A percentile compares a stretch with the other conserved stretches of the same genome.
Evolutionary conservation across 2,113 vertebrate species (phyloP).

Genomic region (Philantomba maxwellii): DNA sequence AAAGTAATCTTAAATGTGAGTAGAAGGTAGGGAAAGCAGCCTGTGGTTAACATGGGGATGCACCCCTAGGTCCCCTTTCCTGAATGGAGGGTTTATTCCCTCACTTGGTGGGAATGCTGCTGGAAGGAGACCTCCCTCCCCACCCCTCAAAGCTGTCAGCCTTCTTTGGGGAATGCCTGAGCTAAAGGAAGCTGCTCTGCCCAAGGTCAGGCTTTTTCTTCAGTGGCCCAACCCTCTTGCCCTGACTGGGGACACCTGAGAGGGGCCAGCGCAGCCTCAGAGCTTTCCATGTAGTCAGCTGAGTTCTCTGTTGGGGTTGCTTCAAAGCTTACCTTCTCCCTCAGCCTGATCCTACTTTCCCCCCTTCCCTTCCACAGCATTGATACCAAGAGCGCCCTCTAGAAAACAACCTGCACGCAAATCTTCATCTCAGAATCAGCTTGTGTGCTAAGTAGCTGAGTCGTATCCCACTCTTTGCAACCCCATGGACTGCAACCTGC

Average conservation of each 20-base stretch:
- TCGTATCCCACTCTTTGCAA: not conserved
- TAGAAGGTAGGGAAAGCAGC: not conserved
- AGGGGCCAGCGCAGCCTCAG: not conserved
- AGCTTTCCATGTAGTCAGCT: not conserved
- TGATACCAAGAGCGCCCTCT: not conserved
- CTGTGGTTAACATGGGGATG: not conserved
- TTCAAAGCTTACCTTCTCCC: not conserved
- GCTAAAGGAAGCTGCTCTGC: not conserved
- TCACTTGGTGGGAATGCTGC: accelerated
- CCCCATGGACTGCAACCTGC: not conserved
- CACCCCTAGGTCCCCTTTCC: not conserved
- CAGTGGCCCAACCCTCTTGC: too few species aligned
- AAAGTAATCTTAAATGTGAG: not conserved
- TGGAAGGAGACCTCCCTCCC: not conserved
- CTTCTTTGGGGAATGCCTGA: not conserved
- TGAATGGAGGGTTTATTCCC: not conserved
- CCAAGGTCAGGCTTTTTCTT: not conserved
- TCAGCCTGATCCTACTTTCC: not conserved
- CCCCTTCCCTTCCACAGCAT: too few species aligned
- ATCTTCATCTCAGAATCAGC: not conserved
- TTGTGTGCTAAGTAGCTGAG: not conserved
- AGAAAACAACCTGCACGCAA: not conserved
- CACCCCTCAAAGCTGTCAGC: not conserved
- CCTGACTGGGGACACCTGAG: not conserved
- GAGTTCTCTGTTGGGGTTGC: not conserved